A percentile compares a stretch with the other conserved stretches of the same genome.
These are phyloP conservation scores for Mormyrus proboscirostris DNA, from an alignment of 2,797 vertebrate genomes.

Conservation along the genomic window DNA sequence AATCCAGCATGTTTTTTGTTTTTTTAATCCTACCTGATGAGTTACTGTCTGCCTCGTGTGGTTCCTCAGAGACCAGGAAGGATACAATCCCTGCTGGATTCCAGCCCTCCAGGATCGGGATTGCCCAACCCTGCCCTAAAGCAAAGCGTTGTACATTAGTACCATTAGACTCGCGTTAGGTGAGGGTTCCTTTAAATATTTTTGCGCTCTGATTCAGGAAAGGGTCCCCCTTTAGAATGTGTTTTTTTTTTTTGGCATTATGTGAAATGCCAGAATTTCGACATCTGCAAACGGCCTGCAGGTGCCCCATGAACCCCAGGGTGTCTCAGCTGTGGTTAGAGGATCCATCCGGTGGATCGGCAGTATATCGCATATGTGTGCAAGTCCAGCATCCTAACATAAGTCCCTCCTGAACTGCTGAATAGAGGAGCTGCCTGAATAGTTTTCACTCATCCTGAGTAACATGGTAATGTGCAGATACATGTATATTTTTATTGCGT, in stretches of 20 bases:
- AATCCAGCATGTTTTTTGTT: background rate
- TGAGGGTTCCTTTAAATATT: background rate
- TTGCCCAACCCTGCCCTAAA: background rate
- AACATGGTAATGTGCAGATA: background rate
- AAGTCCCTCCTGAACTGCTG: background rate
- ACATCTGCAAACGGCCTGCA: background rate
- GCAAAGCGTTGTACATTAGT: background rate
- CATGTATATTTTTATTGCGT: background rate
- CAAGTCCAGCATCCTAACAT: background rate
- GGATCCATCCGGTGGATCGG: background rate
- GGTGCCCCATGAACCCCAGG: background rate
- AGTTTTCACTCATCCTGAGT: conserved; percentile 18
- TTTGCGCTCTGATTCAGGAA: background rate
- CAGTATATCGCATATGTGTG: background rate
- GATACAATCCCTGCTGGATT: background rate
- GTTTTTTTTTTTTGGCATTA: background rate
- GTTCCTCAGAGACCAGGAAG: background rate
- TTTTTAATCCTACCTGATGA: background rate
- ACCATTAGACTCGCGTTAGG: background rate
- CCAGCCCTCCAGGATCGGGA: background rate
- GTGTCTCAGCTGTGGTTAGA: background rate
- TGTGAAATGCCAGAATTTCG: background rate
- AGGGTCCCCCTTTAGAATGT: background rate
- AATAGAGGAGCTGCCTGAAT: background rate
- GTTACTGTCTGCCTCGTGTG: background rate